Evolutionary conservation across 2,113 vertebrate genomes (phyloP), one percentile per base, ranked within the genome.

Genomic region (Bambusicola thoracicus): DNA sequence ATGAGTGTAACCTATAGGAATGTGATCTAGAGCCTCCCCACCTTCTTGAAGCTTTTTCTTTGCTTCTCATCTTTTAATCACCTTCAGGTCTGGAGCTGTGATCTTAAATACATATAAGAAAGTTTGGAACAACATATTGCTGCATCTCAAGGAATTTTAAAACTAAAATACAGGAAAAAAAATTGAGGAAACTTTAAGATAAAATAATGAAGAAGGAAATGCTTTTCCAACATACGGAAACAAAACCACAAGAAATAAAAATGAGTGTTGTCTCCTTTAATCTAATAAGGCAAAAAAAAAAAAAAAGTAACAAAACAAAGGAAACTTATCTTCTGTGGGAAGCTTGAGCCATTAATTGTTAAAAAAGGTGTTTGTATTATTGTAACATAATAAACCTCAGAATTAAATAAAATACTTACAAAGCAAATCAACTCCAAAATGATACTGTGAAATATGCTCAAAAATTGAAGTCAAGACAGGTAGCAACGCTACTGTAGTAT

Each of bases 381-480:
- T 41, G 11, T 8, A 90, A 63, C 1, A 46, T 13, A 74, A 69
- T 41, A 70, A 79, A 70, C 36, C 55, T 79, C 1, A 63, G 87
- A 85, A 85, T 38, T 29, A 75, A 74, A 32, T 34, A 48, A 48
- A 70, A 59, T 29, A 99, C 99, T 98, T 97, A 99, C 99, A 90
- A 84, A 99, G 98, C 80, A 99, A 98, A 96, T 99, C 99, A 66
- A 98, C 97, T 66, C 99, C 99, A 82, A 99, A 99, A 94, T 99
- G 99, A 93, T 99, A 98, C 30, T 99, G 99, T 43, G 99, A 98
- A 70, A 99, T 98, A 85, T 99, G 99, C 83, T 99, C 98, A 94
- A 99, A 99, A 96, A 99, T 98, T 76, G 99, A 99, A 2, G 99
- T 99, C 70, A 99, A 97, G 87, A 99, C 98, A 44, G 99, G 99